Conservation (phyloP, 2,888 invertebrate species). For the Archaeoteleia sp. region DNA sequence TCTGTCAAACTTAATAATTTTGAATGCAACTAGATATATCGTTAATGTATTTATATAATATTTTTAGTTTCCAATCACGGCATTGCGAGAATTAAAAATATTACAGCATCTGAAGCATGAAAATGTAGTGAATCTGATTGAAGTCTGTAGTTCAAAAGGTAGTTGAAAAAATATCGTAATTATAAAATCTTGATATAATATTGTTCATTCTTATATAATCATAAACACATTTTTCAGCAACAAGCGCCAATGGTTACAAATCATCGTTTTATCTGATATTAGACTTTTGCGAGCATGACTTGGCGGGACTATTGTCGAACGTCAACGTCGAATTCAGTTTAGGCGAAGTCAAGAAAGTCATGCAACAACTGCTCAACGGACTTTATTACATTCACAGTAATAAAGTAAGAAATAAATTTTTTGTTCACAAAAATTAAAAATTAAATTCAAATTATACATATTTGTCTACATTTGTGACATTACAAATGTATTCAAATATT, state of each 20-base stretch:
- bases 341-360: constrained; percentile 96
- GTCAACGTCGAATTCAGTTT: constrained; percentile 98
- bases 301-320: too few species aligned
- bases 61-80: constrained; percentile 96
- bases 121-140: constrained; percentile 97
- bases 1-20: not conserved
- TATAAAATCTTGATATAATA: constrained; percentile 6
- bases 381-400: too few species aligned
- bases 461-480: not conserved
- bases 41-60: constrained; percentile 14
- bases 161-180: not conserved
- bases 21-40: not conserved
- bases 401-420: constrained; percentile 79
- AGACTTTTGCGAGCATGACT: too few species aligned
- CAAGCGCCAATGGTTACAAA: constrained; percentile 80
- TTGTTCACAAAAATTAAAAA: constrained; percentile 96
- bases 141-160: constrained; percentile 96
- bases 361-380: too few species aligned
- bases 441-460: not conserved
- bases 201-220: too few species aligned
- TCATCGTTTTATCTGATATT: constrained; percentile 97
- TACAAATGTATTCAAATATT: not conserved
- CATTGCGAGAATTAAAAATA: too few species aligned
- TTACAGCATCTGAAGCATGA: constrained; percentile 95
- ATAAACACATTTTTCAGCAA: too few species aligned